Conservation (phyloP, 2,888 invertebrate genomes). For the Kryphioiulus occultus region DNA sequence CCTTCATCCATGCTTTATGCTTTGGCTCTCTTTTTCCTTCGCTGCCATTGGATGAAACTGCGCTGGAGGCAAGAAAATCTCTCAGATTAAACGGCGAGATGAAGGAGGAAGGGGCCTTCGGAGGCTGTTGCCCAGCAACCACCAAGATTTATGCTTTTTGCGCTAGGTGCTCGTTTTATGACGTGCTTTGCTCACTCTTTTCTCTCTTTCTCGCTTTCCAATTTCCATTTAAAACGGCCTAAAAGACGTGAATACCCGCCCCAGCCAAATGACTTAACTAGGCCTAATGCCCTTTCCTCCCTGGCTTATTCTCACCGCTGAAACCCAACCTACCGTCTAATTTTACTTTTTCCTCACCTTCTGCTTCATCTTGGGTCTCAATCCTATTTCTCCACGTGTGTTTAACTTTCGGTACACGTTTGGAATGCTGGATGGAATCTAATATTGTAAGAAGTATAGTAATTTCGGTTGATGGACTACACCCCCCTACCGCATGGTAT, state of each 20-base stretch:
- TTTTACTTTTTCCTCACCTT: not conserved
- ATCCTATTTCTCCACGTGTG: too few species aligned
- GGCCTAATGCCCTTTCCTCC: not conserved
- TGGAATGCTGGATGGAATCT: too few species aligned
- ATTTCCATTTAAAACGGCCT: not conserved
- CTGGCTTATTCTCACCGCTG: not conserved
- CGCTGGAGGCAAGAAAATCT: conserved; percentile 5
- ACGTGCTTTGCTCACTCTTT: conserved; percentile 11
- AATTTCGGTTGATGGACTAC: too few species aligned
- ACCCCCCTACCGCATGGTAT: too few species aligned
- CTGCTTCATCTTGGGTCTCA: not conserved
- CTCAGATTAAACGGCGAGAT: conserved; percentile 1
- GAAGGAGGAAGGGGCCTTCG: not conserved
- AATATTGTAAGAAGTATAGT: too few species aligned
- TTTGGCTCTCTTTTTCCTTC: not conserved
- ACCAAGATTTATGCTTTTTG: conserved; percentile 27
- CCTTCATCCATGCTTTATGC: conserved; percentile 8
- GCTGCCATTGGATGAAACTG: not conserved
- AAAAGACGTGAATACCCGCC: not conserved
- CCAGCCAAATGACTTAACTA: not conserved
- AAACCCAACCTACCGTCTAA: not conserved
- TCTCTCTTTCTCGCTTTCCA: not conserved
- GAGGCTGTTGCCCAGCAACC: not conserved
- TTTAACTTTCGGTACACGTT: too few species aligned
- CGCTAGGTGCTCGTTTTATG: conserved; percentile 25